phyloP scores from a whole-genome alignment of 2,888 invertebrate genomes.

The Pyrochroa serraticornis region DNA sequence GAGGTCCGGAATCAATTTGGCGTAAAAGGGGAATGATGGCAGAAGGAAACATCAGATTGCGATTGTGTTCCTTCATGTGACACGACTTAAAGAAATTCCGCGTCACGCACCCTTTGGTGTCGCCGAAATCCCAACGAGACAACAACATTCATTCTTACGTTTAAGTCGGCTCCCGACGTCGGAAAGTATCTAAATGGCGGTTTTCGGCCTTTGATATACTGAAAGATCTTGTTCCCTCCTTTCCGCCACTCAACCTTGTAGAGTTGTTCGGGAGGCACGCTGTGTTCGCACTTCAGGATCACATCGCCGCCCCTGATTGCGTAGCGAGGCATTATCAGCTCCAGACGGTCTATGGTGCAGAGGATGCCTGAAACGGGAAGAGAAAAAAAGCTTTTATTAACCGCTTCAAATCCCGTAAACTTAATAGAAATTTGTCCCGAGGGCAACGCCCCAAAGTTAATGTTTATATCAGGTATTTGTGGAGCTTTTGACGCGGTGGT shows the following conservation, averaged over 20 bases:
- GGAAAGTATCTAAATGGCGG: slow-evolving; percentile 74
- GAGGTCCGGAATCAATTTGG: no score
- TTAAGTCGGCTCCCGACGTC: slow-evolving; percentile 74
- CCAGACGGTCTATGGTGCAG: slow-evolving; percentile 54
- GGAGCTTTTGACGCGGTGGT: no score
- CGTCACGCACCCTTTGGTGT: no score
- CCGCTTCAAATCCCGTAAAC: background rate
- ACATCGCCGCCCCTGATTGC: slow-evolving; percentile 75
- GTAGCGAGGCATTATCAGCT: slow-evolving; percentile 63
- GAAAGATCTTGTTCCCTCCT: slow-evolving; percentile 76
- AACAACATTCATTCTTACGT: slow-evolving; percentile 65
- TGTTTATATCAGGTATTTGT: no score
- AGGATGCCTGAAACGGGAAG: slow-evolving; percentile 47
- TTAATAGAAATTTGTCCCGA: background rate
- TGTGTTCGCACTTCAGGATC: slow-evolving; percentile 76
- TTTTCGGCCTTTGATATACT: slow-evolving; percentile 77
- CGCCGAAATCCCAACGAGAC: no score
- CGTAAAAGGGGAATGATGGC: no score
- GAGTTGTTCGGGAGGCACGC: slow-evolving; percentile 73
- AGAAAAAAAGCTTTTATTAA: slow-evolving; percentile 2
- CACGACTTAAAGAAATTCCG: no score
- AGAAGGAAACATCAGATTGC: no score
- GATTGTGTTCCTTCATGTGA: no score
- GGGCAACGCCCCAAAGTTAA: no score
- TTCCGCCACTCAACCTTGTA: slow-evolving; percentile 81